phyloP scores from a whole-genome alignment of 2,888 invertebrate genomes.

The Ectemnius lituratus region DNA sequence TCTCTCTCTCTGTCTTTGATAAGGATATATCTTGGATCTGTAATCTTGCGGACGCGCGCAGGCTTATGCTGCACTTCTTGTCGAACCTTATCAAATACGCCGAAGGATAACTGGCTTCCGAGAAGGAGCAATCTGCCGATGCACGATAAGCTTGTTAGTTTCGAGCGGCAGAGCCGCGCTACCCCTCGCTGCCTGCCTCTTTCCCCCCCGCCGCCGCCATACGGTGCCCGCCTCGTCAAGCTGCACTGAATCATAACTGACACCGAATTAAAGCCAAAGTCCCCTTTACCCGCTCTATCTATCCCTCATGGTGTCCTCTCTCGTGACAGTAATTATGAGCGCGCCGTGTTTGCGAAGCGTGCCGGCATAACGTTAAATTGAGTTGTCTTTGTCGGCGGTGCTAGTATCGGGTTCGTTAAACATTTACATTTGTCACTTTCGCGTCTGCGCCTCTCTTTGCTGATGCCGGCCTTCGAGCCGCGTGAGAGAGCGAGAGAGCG shows the following conservation, averaged over 20 bases:
- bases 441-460: background rate
- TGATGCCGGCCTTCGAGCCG: too few relatives aligned
- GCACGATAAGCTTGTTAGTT: conserved; percentile 52
- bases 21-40: conserved; percentile 47
- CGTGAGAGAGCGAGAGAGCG: background rate
- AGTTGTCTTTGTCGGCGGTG: conserved; percentile 35
- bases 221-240: conserved; percentile 27
- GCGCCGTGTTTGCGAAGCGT: conserved; percentile 47
- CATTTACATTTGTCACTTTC: conserved; percentile 44
- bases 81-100: conserved; percentile 54
- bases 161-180: conserved; percentile 32
- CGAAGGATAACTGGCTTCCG: conserved; percentile 54
- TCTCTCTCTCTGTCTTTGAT: conserved; percentile 35
- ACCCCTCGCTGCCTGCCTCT: conserved; percentile 18
- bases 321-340: conserved; percentile 36
- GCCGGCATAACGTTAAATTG: conserved; percentile 48
- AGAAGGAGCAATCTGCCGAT: conserved; percentile 58
- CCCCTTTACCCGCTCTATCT: conserved; percentile 20
- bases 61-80: conserved; percentile 42
- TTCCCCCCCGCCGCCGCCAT: background rate
- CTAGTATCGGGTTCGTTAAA: conserved; percentile 38
- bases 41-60: conserved; percentile 46
- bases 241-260: conserved; percentile 52
- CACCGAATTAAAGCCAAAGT: conserved; percentile 49
- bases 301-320: background rate